phyloP scores from a whole-genome alignment of 2,797 vertebrate species.

The Myotis findleyi region DNA sequence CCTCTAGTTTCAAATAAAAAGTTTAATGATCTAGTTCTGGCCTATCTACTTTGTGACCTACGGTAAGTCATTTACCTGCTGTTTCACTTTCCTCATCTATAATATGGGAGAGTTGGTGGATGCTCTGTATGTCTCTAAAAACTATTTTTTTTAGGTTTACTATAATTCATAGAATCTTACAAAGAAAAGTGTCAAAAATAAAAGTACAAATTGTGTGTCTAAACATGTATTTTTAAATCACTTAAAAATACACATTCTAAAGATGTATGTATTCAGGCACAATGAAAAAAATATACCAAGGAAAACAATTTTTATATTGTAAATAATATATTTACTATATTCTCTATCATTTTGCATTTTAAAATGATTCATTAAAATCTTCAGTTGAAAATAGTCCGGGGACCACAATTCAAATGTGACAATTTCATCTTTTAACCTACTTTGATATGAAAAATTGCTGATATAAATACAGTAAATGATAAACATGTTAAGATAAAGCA shows the following conservation, averaged over 20 bases:
- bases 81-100: not conserved
- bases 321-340: constrained; percentile 14
- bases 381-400: constrained; percentile 28
- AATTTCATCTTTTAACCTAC: constrained; percentile 17
- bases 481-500: not conserved
- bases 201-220: not conserved
- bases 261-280: not conserved
- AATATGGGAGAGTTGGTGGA: not conserved
- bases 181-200: not conserved
- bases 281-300: constrained; percentile 28
- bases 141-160: not conserved
- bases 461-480: not conserved
- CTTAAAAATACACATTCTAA: constrained; percentile 26
- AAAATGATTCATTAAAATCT: constrained; percentile 41
- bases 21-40: not conserved
- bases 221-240: not conserved
- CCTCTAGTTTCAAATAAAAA: constrained; percentile 27
- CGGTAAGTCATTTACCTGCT: not conserved
- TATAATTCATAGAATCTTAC: not conserved
- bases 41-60: not conserved
- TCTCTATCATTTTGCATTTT: constrained; percentile 1
- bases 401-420: constrained; percentile 22
- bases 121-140: not conserved
- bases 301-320: not conserved
- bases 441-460: not conserved